These are phyloP conservation scores for Porites cylindrica DNA, from an alignment of 92 coral and sea anemone species.

Conservation along the genomic window DNA sequence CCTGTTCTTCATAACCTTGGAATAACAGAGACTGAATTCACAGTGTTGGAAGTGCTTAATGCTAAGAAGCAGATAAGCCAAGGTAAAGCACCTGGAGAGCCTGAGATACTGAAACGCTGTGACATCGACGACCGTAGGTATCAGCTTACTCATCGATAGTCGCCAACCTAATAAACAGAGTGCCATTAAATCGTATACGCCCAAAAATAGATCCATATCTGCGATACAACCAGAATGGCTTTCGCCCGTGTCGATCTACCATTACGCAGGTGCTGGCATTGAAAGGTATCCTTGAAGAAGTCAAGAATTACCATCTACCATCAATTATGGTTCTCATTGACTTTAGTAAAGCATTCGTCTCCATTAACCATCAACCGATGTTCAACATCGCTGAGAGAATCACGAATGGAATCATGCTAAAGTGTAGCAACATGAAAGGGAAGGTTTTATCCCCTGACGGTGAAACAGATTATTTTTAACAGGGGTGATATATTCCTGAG, in stretches of 20 bases:
- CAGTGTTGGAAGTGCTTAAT: too few relatives aligned
- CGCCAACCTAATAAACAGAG: background rate
- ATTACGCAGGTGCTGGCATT: background rate
- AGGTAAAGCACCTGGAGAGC: too few relatives aligned
- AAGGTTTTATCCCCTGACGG: too few relatives aligned
- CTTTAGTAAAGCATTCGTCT: background rate
- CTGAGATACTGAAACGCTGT: background rate
- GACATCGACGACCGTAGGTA: background rate
- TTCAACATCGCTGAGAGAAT: background rate
- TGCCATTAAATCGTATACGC: background rate
- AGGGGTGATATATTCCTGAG: background rate
- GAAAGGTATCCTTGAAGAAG: background rate
- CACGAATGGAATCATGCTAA: too few relatives aligned
- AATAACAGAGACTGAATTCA: too few relatives aligned
- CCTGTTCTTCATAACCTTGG: too few relatives aligned
- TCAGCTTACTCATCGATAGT: background rate
- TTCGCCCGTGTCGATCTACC: background rate
- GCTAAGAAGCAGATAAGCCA: too few relatives aligned
- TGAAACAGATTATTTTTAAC: too few relatives aligned
- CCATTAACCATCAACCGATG: background rate
- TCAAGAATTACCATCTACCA: background rate
- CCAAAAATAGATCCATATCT: background rate
- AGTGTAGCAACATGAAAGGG: too few relatives aligned
- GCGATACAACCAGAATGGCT: background rate
- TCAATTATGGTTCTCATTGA: background rate